phyloP scores from a whole-genome alignment of 2,113 vertebrate species.

The Mustelus asterias region DNA sequence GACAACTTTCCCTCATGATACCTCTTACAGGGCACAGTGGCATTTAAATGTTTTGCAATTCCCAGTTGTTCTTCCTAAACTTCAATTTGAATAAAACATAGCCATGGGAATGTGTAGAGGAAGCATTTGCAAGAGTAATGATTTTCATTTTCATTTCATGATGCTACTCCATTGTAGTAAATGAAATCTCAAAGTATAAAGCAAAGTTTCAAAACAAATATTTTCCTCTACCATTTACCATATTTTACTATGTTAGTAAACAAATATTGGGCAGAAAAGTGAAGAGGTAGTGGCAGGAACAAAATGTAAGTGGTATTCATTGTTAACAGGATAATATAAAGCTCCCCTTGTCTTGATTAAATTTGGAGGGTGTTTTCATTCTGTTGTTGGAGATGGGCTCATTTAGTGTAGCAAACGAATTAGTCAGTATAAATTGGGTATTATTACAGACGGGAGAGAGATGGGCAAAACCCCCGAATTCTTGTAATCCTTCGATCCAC shows the following conservation, averaged over 20 bases:
- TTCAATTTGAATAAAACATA: not conserved
- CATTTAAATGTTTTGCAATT: not conserved
- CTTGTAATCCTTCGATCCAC: too few species aligned
- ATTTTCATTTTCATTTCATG: not conserved
- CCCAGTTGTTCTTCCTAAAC: not conserved
- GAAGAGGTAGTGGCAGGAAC: not conserved
- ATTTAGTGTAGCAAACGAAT: not conserved
- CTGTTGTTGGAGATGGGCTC: not conserved
- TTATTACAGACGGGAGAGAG: too few species aligned
- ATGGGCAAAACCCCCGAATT: too few species aligned
- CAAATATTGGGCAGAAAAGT: not conserved
- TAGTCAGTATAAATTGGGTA: not conserved
- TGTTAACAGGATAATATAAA: too few species aligned
- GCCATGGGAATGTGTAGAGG: not conserved
- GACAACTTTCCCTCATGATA: too few species aligned
- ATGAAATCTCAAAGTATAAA: not conserved
- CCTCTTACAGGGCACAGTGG: not conserved
- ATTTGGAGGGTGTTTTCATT: not conserved
- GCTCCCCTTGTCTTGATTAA: not conserved
- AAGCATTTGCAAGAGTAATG: not conserved
- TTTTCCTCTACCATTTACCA: not conserved
- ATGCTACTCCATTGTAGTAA: not conserved
- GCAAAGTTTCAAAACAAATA: not conserved
- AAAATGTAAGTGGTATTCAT: not conserved
- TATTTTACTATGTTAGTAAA: not conserved